Conservation (phyloP, 2,888 invertebrate genomes). For the Sycophila texana region DNA sequence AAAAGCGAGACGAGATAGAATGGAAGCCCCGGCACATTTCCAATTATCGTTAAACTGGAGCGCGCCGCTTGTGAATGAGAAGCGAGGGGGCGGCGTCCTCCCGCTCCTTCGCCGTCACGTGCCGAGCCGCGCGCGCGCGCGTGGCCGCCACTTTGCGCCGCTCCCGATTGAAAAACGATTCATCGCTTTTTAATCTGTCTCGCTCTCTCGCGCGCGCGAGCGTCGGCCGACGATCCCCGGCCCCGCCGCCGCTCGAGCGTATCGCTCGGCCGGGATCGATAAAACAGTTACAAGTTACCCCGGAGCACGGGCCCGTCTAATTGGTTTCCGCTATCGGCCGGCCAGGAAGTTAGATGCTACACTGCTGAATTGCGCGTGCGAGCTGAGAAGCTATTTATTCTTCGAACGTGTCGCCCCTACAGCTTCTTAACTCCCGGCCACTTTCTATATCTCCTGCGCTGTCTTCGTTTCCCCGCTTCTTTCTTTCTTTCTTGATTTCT, state of each 20-base stretch:
- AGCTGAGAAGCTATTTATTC: conserved; percentile 56
- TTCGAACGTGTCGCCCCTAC: conserved; percentile 48
- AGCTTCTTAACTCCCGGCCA: not conserved
- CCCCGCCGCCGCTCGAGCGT: conserved; percentile 13
- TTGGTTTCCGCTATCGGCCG: conserved; percentile 56
- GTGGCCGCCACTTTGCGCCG: not conserved
- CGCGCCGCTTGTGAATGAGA: conserved; percentile 36
- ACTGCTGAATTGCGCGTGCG: conserved; percentile 47
- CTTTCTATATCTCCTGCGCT: no score
- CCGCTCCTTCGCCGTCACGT: conserved; percentile 22
- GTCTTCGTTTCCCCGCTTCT: not conserved
- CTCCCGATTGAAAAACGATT: conserved; percentile 50
- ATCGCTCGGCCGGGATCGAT: conserved; percentile 50
- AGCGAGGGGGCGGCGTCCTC: not conserved
- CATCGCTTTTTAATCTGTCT: conserved; percentile 43
- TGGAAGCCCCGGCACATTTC: conserved; percentile 34
- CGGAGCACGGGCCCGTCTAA: conserved; percentile 54
- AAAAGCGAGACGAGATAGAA: conserved; percentile 27
- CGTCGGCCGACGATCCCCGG: not conserved
- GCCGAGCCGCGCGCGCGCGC: conserved; percentile 4
- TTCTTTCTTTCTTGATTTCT: not conserved
- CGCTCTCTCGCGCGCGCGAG: not conserved
- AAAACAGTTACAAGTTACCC: conserved; percentile 57
- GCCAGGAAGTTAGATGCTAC: conserved; percentile 52
- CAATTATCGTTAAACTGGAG: conserved; percentile 51